A percentile compares a stretch with the other conserved stretches of the same genome.
Evolutionary conservation across 2,888 invertebrate species (phyloP).

Genomic region (Calephelis perditalis): DNA sequence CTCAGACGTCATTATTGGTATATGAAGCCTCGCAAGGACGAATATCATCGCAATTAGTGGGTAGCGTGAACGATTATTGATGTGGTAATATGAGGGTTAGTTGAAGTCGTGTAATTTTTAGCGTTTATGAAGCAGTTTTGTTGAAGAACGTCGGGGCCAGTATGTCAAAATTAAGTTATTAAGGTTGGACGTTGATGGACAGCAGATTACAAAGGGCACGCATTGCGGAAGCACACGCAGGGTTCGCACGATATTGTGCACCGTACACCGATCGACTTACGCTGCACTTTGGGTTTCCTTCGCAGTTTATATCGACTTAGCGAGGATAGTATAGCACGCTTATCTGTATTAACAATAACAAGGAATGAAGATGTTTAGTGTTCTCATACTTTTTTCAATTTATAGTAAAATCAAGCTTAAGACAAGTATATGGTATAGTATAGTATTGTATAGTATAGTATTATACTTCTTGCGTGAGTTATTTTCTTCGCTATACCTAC

Average conservation of each 20-base stretch:
- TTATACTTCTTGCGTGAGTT: no score
- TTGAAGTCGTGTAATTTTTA: conserved; percentile 51
- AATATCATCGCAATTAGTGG: conserved; percentile 50
- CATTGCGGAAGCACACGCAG: conserved; percentile 62
- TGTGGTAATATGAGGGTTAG: conserved; percentile 45
- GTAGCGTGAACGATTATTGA: conserved; percentile 41
- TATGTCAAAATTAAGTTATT: conserved; percentile 72
- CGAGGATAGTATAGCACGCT: no score
- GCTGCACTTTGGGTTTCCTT: conserved; percentile 32
- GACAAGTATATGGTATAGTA: no score
- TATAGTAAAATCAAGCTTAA: no score
- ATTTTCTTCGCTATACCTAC: no score
- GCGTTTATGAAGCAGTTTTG: conserved; percentile 51
- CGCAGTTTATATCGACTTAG: conserved; percentile 28
- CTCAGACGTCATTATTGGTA: conserved; percentile 56
- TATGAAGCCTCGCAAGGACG: conserved; percentile 59
- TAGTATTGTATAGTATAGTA: no score
- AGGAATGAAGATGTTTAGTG: no score
- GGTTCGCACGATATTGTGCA: conserved; percentile 41
- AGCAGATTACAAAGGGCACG: conserved; percentile 56
- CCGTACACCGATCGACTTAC: conserved; percentile 21
- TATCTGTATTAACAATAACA: no score
- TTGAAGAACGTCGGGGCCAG: conserved; percentile 42
- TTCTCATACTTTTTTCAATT: no score
- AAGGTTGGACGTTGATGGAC: conserved; percentile 68